Percentiles rank a stretch among this genome's conserved stretches.
Conservation (phyloP, 2,888 invertebrate species). For the Polymixis lichenea region DNA sequence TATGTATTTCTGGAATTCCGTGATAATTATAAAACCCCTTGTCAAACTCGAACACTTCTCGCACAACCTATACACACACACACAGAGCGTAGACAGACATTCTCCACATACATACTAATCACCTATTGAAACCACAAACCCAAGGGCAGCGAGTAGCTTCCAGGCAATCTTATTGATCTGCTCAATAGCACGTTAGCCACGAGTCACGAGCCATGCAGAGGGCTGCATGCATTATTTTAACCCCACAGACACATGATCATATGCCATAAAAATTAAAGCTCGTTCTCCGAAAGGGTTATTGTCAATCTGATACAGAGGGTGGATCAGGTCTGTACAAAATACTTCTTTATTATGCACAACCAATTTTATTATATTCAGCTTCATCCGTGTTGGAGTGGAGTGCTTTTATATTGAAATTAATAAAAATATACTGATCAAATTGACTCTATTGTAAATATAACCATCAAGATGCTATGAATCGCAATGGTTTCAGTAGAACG, state of each 20-base stretch:
- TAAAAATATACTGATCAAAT: background rate
- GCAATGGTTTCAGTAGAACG: background rate
- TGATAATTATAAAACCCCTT: too few species aligned
- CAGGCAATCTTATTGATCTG: constrained; percentile 1
- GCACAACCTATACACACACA: too few species aligned
- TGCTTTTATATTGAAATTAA: background rate
- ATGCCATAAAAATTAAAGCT: constrained; percentile 26
- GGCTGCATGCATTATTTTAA: constrained; percentile 18
- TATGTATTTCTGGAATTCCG: too few species aligned
- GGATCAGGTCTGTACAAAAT: background rate
- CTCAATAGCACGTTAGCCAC: background rate
- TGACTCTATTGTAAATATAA: background rate
- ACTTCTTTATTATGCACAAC: constrained; percentile 24
- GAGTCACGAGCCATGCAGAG: too few species aligned
- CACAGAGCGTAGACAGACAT: background rate
- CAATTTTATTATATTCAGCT: constrained; percentile 30
- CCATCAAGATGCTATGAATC: background rate
- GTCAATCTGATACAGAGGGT: background rate
- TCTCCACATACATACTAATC: background rate
- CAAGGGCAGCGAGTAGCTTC: background rate
- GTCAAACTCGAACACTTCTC: background rate
- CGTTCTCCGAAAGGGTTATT: constrained; percentile 9
- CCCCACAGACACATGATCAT: constrained; percentile 10
- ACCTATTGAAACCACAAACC: constrained; percentile 1
- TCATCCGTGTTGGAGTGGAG: background rate